Evolutionary conservation across 2,113 vertebrate species (phyloP).

Genomic region (Lophochroa leadbeateri): DNA sequence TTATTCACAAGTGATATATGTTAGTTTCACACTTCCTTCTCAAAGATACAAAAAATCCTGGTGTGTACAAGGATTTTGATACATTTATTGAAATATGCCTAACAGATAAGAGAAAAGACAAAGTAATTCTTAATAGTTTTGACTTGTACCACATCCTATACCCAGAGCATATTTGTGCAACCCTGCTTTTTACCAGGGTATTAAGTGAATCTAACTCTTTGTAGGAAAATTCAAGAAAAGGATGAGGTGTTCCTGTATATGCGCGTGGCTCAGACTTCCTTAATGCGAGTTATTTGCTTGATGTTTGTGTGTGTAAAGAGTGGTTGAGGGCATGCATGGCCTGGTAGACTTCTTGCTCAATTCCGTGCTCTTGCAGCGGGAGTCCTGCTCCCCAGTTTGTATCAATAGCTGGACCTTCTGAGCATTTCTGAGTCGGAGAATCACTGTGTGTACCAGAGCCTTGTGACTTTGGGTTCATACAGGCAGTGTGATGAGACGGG

Average conservation of each 20-base stretch:
- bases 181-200: background rate
- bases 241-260: background rate
- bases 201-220: background rate
- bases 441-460: background rate
- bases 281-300: background rate
- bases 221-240: background rate
- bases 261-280: background rate
- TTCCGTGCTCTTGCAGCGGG: background rate
- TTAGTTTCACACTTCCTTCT: background rate
- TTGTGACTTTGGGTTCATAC: background rate
- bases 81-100: background rate
- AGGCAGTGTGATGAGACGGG: background rate
- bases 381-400: background rate
- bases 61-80: background rate
- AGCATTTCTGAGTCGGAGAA: background rate
- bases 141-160: background rate
- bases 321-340: background rate
- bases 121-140: background rate
- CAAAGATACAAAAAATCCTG: background rate
- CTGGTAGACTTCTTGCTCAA: background rate
- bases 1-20: background rate
- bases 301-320: background rate
- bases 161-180: background rate
- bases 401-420: background rate
- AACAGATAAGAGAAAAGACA: background rate